These are phyloP conservation scores for Harpagifer antarcticus DNA, from an alignment of 2,797 vertebrate genomes.

Conservation along the genomic window DNA sequence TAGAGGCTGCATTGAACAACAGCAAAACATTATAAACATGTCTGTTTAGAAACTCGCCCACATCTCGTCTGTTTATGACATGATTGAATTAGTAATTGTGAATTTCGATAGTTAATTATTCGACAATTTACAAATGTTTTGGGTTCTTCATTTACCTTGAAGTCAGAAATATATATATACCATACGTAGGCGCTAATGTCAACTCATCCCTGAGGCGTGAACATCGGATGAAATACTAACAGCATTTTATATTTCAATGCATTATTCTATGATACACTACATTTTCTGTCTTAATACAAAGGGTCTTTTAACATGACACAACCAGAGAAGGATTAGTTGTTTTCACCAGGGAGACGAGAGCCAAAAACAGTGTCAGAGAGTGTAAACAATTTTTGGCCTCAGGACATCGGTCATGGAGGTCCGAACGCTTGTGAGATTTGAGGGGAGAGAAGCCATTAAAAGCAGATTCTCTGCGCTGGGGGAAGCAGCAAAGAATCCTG, in stretches of 20 bases:
- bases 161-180: no score
- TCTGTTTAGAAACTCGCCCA: no score
- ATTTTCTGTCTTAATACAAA: conserved; percentile 18
- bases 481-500: conserved; percentile 24
- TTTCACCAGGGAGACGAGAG: conserved; percentile 27
- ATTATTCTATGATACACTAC: conserved; percentile 7
- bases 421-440: conserved; percentile 34
- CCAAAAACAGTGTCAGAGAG: conserved; percentile 8
- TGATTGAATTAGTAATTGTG: no score
- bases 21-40: no score
- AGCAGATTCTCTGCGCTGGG: conserved; percentile 19
- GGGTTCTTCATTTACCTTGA: no score
- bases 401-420: conserved; percentile 42
- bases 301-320: conserved; percentile 5
- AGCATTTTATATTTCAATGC: background rate
- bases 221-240: background rate
- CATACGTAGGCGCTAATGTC: conserved; percentile 1
- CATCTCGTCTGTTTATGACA: no score
- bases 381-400: conserved; percentile 43
- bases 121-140: no score
- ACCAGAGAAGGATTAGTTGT: conserved; percentile 15
- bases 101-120: no score
- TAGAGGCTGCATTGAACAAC: no score
- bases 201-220: conserved; percentile 19
- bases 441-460: conserved; percentile 55